Evolutionary conservation across 2,888 invertebrate species (phyloP), one percentile per base, ranked within the genome.

Genomic region (Lycophotia porphyrea): DNA sequence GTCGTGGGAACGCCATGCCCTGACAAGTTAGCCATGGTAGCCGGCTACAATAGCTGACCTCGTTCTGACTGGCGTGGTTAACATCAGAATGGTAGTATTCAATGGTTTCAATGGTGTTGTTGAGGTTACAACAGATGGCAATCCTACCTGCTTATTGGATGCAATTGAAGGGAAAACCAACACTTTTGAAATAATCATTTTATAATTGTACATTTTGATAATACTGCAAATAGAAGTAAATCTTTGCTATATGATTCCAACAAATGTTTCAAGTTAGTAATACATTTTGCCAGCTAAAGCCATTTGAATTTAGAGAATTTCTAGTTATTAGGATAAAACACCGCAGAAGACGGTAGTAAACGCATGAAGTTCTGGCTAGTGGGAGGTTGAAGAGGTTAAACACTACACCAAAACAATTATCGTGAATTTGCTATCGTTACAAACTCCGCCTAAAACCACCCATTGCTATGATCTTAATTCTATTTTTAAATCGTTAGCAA

Each of bases 41-140:
- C 73, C 85, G 84, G 81, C 84, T 83, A 92, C 91, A 93, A 92
- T 91, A 76, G 87, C 49, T 87, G 93, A 89, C 93, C 93, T 92
- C 90, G 89, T 80, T 85, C 70, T 79, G 80, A 81, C 82, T 83
- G 83, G 84, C 84, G 81, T 84, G 81, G 86, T 79, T 88, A 84
- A 88, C 84, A 84, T 79, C 79, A 80, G 76, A 71, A 87, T 83
- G 74, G 82, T 82, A 75, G 68, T 76, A 73, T 71, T 75, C 68
- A 77, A 77, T 79, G 76, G 55, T 67, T 71, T 75, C 68, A 77
- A 77, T 79, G 76, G 55, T 67, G n/a, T 52, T 69, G 58, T 60
- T 74, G 60, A 79, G 74, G 77, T 76, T 85, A 70, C 71, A 74
- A 78, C 44, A 66, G 58, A 61, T 67, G 78, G 52, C 47, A 63